These are phyloP conservation scores for Clarias macrocephalus DNA, from an alignment of 2,113 vertebrate genomes.

Conservation along the genomic window DNA sequence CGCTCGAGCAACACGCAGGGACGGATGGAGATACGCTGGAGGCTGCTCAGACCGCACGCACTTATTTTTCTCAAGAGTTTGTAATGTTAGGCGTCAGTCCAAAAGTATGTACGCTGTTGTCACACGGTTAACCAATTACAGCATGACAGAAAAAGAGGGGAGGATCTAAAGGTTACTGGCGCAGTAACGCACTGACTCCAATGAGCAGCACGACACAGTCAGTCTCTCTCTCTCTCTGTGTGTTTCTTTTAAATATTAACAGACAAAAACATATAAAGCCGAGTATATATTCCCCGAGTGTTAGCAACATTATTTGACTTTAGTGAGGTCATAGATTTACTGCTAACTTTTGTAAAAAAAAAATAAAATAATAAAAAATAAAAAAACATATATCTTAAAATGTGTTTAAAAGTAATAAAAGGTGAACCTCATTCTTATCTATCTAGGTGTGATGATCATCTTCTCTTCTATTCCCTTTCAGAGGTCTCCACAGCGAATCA, in stretches of 20 bases:
- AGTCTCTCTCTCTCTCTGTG: not conserved
- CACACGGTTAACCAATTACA: conserved; percentile 64
- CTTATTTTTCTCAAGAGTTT: conserved; percentile 35
- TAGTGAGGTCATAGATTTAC: not conserved
- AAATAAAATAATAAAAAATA: no score
- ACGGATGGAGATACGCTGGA: not conserved
- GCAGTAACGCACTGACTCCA: not conserved
- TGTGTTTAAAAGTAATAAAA: not conserved
- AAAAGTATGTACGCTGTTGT: conserved; percentile 51
- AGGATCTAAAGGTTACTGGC: conserved; percentile 56
- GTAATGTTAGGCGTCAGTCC: conserved; percentile 17
- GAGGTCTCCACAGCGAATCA: no score
- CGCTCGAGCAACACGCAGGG: no score
- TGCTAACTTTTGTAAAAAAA: not conserved
- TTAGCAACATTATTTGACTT: not conserved
- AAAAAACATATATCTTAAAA: no score
- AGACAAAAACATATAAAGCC: not conserved
- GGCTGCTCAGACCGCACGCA: not conserved
- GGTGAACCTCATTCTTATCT: not conserved
- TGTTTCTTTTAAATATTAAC: not conserved
- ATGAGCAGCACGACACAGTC: not conserved
- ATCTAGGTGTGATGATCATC: no score
- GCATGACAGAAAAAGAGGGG: conserved; percentile 65
- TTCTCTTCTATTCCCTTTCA: no score
- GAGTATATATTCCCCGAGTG: not conserved